phyloP scores from a whole-genome alignment of 2,113 vertebrate genomes.

The Nothocercus julius region DNA sequence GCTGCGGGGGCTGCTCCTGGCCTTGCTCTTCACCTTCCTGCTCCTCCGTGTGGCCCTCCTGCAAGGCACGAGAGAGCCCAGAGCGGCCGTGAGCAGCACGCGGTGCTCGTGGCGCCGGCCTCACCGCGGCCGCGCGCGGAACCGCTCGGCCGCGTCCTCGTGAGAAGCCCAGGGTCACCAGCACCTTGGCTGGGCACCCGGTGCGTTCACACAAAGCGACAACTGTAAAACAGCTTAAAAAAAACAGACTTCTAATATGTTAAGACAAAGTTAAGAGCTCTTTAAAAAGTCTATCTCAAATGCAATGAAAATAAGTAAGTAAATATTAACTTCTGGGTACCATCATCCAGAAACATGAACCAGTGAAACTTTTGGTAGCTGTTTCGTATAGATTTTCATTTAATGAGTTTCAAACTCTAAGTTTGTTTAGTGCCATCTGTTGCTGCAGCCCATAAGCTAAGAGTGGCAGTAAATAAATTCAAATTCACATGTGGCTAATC shows the following conservation, averaged over 20 bases:
- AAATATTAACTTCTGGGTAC: neutral
- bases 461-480: neutral
- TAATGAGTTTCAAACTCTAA: neutral
- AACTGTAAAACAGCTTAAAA: neutral
- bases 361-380: neutral
- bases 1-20: constrained; percentile 85
- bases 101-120: neutral
- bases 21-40: constrained; percentile 87
- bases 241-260: neutral
- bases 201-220: neutral
- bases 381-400: neutral
- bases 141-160: neutral
- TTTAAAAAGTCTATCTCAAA: neutral
- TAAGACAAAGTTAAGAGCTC: neutral
- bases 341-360: neutral
- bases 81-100: neutral
- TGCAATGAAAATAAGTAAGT: neutral
- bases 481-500: neutral
- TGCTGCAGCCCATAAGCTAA: neutral
- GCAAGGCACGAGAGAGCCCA: constrained; percentile 26
- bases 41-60: constrained; percentile 91
- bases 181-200: neutral
- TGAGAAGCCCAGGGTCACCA: neutral
- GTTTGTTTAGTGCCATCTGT: neutral
- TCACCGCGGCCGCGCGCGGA: neutral